Evolutionary conservation across 2,888 invertebrate species (phyloP).

Genomic region (Agrotis exclamationis): DNA sequence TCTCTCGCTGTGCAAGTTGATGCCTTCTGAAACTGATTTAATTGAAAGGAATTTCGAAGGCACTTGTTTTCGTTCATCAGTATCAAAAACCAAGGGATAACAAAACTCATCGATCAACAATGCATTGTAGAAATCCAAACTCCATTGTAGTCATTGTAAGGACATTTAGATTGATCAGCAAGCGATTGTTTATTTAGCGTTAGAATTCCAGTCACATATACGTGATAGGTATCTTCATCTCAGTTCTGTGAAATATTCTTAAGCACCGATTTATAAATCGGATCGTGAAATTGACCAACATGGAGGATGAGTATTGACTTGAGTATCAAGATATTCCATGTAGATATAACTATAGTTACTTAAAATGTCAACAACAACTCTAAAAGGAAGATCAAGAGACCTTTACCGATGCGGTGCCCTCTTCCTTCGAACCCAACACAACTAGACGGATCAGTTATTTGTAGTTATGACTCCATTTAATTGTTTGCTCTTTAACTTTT

Average conservation of each 20-base stretch:
- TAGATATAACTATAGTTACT: constrained; percentile 14
- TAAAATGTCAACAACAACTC: constrained; percentile 50
- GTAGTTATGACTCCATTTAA: constrained; percentile 23
- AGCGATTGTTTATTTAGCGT: constrained; percentile 25
- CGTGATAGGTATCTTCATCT: constrained; percentile 3
- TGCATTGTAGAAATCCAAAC: constrained; percentile 24
- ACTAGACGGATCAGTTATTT: constrained; percentile 37
- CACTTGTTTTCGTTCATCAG: no score
- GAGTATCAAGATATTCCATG: constrained; percentile 12
- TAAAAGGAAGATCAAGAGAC: constrained; percentile 56
- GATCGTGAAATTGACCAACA: neutral
- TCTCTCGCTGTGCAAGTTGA: no score
- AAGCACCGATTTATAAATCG: neutral
- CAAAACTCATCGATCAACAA: constrained; percentile 33
- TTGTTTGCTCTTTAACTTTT: constrained; percentile 31
- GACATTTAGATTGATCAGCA: constrained; percentile 29
- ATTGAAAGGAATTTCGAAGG: neutral
- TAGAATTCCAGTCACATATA: constrained; percentile 11
- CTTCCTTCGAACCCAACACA: constrained; percentile 45
- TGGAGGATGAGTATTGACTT: constrained; percentile 27
- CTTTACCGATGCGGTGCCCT: constrained; percentile 45
- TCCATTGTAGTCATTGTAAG: constrained; percentile 32
- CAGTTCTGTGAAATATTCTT: neutral
- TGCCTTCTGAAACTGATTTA: neutral
- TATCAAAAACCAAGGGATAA: neutral